A percentile compares a stretch with the other conserved stretches of the same genome.
These are phyloP conservation scores for Drosophila picticornis DNA, from an alignment of 2,888 invertebrate species.

Conservation along the genomic window DNA sequence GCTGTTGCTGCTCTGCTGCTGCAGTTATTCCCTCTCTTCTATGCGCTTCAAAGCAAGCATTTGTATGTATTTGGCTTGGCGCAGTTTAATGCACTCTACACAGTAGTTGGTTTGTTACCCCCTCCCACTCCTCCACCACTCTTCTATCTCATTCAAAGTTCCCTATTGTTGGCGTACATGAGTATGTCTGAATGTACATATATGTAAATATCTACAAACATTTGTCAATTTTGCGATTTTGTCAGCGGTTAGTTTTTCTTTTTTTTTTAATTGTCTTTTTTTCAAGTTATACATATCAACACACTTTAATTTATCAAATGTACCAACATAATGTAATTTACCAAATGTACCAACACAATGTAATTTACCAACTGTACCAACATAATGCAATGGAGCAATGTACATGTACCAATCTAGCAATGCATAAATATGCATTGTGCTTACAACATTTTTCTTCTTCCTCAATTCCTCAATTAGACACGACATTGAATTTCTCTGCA, in stretches of 20 bases:
- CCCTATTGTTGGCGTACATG: conserved; percentile 60
- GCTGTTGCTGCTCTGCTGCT: conserved; percentile 5
- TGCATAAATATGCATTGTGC: neutral
- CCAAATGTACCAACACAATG: no score
- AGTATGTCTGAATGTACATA: conserved; percentile 11
- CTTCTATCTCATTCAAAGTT: conserved; percentile 8
- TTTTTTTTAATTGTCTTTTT: neutral
- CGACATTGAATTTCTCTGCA: neutral
- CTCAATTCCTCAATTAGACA: neutral
- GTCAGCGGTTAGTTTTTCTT: neutral
- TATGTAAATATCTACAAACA: neutral
- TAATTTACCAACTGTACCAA: neutral
- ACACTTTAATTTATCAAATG: no score
- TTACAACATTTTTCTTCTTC: neutral
- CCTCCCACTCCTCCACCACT: neutral
- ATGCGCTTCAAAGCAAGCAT: conserved; percentile 1
- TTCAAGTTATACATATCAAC: neutral
- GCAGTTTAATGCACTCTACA: conserved; percentile 74
- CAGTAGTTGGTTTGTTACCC: conserved; percentile 42
- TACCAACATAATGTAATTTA: no score
- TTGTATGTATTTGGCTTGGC: conserved; percentile 52
- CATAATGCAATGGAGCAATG: neutral
- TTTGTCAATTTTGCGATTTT: neutral
- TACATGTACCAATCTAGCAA: neutral
- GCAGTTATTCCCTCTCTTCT: conserved; percentile 5